Evolutionary conservation across 2,113 vertebrate species (phyloP), one percentile per base, ranked within the genome.

Genomic region (Nematolebias whitei): DNA sequence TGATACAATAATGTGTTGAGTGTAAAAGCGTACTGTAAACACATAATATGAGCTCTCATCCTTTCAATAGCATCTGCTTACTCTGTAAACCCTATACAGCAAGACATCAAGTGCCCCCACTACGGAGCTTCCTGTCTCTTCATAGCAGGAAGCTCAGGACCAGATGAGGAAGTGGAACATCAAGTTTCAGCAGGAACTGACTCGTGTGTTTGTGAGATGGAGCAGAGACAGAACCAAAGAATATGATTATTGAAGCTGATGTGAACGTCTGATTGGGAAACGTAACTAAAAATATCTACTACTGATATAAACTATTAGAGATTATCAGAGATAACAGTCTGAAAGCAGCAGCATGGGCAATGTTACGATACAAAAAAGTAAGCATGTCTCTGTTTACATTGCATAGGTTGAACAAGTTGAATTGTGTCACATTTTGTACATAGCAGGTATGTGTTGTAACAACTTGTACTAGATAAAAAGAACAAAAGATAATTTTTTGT

Each of bases 81-180:
- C 18, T 60, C 18, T 54, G 8, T 56, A 41, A 41, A 55, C 32
- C 45, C 52, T 3, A 29, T 20, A 54, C 51, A 71, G 32, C 23
- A 54, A 55, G 63, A 59, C 49, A 78, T 78, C 57, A 43, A 59
- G 56, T 66, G 16, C 23, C 45, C 32, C 48, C n/a, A 38, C 47
- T n/a, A 40, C 1, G 16, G 23, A 58, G 62, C 54, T 88, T 88
- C 88, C 87, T 87, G 70, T 63, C 56, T 13, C 11, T 60, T 73
- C 66, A 26, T 10, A 58, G 71, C 84, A 89, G 87, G 85, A 90
- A 85, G 63, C 68, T 24, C 39, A 14, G 63, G 76, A 68, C 66
- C 77, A 84, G 74, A 86, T 51, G 81, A 90, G 91, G 90, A 92
- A 92, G 83, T 83, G 69, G 78, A 86, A 83, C 82, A 88, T 86